Evolutionary conservation across 2,113 vertebrate genomes (phyloP), one percentile per base, ranked within the genome.

Genomic region (Hassar affinis): DNA sequence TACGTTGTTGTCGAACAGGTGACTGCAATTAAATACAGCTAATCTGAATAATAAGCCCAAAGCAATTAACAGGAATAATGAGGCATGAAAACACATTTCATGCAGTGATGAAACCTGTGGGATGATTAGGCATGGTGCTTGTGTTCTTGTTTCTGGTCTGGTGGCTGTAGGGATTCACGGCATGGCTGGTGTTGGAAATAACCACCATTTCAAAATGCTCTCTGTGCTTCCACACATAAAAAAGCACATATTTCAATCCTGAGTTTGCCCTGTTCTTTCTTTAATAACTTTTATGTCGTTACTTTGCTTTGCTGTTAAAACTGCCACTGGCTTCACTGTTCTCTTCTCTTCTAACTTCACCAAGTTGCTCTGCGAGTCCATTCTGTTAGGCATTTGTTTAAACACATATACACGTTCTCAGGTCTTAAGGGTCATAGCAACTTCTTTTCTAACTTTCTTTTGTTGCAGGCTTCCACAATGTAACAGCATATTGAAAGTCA

Each of bases 61-160:
- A 62, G 79, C 83, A 84, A 88, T 89, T 86, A 87, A 85, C 71
- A 71, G 35, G 62, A 83, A 85, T 89, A 88, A 89, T 86, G 86
- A 88, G 83, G 82, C 85, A 80, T 89, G 81, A 85, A 85, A 88
- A 86, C 62, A 54, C 85, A 83, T 81, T 86, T 78, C 82, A 85
- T 71, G 47, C 49, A 52, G 79, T 62, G 82, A 78, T 83, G 75
- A 71, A 75, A 25, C 72, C 83, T 45, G 78, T 42, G 79, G 84
- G 75, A 78, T 61, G 52, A 59, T 27, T n/a, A 42, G 51, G 30
- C 78, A 38, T 54, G 17, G 35, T 78, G 72, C 79, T 78, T 72
- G 54, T 62, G 79, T 61, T 64, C 74, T 81, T 52, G 45, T 66
- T 85, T 64, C 62, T 7, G 42, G 82, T 82, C 80, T 66, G 59